Evolutionary conservation across 2,888 invertebrate species (phyloP), one percentile per base, ranked within the genome.

Genomic region (Luperina testacea): DNA sequence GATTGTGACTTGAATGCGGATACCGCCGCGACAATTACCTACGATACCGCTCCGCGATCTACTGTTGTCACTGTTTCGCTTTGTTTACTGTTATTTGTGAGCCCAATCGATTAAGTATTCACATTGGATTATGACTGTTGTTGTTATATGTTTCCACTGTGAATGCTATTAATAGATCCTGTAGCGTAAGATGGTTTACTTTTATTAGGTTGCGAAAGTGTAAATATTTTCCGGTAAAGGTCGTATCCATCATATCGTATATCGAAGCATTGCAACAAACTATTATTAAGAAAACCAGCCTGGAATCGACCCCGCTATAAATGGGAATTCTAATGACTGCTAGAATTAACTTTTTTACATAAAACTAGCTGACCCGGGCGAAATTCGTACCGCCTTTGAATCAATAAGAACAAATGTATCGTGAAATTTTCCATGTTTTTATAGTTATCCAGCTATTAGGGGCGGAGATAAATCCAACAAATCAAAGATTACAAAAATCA

Each of bases 1-100:
- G 53, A 63, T 67, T 53, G 68, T 76, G 77, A 77, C 72, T 81
- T 53, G 77, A 81, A 87, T 85, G 87, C 81, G 87, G 81, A 81
- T 84, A 84, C 70, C 67, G 69, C 32, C 45, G 78, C 72, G 78
- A 84, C 85, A 84, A 86, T 86, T 87, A 86, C 78, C 63, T 73
- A 48, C 63, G 70, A 83, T 77, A 77, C 87, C 74, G 84, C 79
- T 83, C 53, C 38, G 20, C 79, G 84, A 83, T 84, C 83, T 76
- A 83, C 83, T 79, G 80, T 69, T 80, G 84, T 72, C 71, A 74
- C 45, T 63, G 57, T 57, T 76, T 79, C 42, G 80, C 68, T 72
- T 76, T 72, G 78, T 86, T 72, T 80, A 85, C 87, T 76, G 84
- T 80, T 84, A 83, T 79, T 75, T 78, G 83, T 82, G 32, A 51